Base-by-base conservation (phyloP, 2,888 invertebrate genomes). In the Arge pagana region DNA sequence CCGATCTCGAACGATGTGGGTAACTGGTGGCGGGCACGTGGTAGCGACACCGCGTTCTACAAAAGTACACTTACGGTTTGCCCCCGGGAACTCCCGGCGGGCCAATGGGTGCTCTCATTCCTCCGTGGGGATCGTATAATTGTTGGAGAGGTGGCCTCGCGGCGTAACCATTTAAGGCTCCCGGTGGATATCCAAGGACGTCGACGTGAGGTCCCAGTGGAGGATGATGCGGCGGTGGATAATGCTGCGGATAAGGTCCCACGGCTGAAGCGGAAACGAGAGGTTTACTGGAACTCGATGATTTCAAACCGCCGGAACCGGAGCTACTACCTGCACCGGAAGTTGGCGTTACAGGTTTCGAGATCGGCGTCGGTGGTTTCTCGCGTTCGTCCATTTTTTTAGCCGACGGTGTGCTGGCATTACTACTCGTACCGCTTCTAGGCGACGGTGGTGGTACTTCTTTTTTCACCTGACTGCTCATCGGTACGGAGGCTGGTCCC, bases 341-440 rank as follows among this genome's bases (percentile, higher is more conserved):
- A 13, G 93, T 93, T 3, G 93, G 93, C 30, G 93, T 93, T 55
- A 90, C 89, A 4, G 93, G 88, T 79, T 94, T 95, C 10, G 92
- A 90, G 64, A 93, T 92, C 4, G 94, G 94, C 21, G 95, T 94
- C 57, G 89, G 87, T 7, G 94, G 91, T 77, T 93, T 93, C 68
- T 93, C 93, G n/a, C 76, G 62, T 54, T 82, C 82, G 74, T 90
- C 90, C 76, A 90, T 79, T 76, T 91, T 90, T 76, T 90, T 90
- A 58, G 90, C 89, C 53, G 92, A 93, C 1, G 93, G 91, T 24
- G 92, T 92, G 64, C 91, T 91, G n/a, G 91, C 91, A 74, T 92
- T 92, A 67, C 93, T 93, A 54, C 92, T 93, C 28, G 91, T 90
- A 39, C 93, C 93, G 62, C 92, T 92, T 30, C 75, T 64, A 3